A percentile compares a stretch with the other conserved stretches of the same genome.
Evolutionary conservation across 1,140 invertebrate genomes (phyloP).

Genomic region (Apis laboriosa): DNA sequence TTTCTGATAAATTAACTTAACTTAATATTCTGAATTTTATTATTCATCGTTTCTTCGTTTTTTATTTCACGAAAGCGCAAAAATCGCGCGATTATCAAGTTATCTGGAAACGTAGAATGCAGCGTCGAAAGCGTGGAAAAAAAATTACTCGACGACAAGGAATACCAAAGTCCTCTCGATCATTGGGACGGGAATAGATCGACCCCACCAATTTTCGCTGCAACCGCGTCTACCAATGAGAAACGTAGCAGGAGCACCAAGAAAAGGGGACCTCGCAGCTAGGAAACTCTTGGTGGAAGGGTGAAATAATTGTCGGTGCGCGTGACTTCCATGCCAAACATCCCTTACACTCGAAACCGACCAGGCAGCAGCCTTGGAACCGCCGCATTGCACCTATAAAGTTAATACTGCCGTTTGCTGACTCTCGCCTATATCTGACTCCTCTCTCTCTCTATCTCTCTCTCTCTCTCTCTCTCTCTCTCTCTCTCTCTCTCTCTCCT

Average conservation of each 20-base stretch:
- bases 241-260: conserved; percentile 49
- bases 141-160: conserved; percentile 64
- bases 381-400: conserved; percentile 77
- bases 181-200: neutral
- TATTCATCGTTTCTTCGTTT: too few species aligned
- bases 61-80: conserved; percentile 3
- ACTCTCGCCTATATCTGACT: conserved; percentile 50
- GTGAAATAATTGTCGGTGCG: conserved; percentile 75
- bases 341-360: conserved; percentile 60
- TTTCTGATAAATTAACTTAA: too few species aligned
- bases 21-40: too few species aligned
- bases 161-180: conserved; percentile 52
- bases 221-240: conserved; percentile 66
- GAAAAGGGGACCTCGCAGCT: conserved; percentile 36
- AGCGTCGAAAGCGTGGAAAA: conserved; percentile 58
- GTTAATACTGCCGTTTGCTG: conserved; percentile 70
- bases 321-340: conserved; percentile 76
- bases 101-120: conserved; percentile 49
- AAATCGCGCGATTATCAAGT: conserved; percentile 66
- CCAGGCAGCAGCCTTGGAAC: conserved; percentile 66
- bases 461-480: neutral
- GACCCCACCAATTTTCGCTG: conserved; percentile 29
- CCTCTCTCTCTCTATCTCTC: neutral
- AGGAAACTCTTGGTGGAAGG: conserved; percentile 60
- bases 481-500: neutral